A percentile compares a stretch with the other conserved stretches of the same genome.
phyloP scores from a whole-genome alignment of 2,797 vertebrate genomes.

The Gephyroberyx darwinii region DNA sequence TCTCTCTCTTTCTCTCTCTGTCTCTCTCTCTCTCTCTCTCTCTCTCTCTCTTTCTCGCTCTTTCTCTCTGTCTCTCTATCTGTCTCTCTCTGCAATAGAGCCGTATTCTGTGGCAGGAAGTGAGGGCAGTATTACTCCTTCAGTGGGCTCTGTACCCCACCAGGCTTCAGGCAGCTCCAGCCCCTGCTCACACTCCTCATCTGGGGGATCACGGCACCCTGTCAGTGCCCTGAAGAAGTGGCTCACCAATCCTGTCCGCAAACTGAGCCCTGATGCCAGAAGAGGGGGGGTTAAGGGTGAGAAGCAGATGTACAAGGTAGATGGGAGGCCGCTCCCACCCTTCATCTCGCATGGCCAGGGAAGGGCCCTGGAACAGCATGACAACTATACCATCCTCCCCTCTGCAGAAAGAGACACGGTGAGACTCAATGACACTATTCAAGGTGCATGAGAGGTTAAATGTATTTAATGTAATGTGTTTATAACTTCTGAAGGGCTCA shows the following conservation, averaged over 20 bases:
- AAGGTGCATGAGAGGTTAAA: too few relatives aligned
- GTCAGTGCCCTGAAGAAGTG: constrained; percentile 88
- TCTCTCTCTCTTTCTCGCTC: neutral
- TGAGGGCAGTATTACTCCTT: constrained; percentile 81
- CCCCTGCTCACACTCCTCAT: constrained; percentile 76
- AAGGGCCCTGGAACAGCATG: constrained; percentile 62
- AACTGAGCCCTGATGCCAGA: constrained; percentile 76
- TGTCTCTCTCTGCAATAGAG: constrained; percentile 69
- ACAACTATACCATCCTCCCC: constrained; percentile 56
- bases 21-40: neutral
- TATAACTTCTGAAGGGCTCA: neutral
- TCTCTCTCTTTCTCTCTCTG: constrained; percentile 4
- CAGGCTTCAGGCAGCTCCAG: constrained; percentile 83
- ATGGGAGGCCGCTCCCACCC: constrained; percentile 50
- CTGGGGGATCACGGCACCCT: constrained; percentile 82
- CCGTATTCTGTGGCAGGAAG: constrained; percentile 85
- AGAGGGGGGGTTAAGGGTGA: constrained; percentile 65
- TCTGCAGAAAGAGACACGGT: constrained; percentile 65
- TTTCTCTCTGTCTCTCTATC: constrained; percentile 7
- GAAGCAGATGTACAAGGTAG: constrained; percentile 71
- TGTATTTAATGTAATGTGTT: neutral
- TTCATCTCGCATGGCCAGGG: constrained; percentile 61
- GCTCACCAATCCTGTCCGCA: constrained; percentile 87
- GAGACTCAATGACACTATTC: constrained; percentile 27
- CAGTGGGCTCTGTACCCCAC: constrained; percentile 78